Conservation (phyloP, 2,113 vertebrate genomes). For the Lycocorax pyrrhopterus region DNA sequence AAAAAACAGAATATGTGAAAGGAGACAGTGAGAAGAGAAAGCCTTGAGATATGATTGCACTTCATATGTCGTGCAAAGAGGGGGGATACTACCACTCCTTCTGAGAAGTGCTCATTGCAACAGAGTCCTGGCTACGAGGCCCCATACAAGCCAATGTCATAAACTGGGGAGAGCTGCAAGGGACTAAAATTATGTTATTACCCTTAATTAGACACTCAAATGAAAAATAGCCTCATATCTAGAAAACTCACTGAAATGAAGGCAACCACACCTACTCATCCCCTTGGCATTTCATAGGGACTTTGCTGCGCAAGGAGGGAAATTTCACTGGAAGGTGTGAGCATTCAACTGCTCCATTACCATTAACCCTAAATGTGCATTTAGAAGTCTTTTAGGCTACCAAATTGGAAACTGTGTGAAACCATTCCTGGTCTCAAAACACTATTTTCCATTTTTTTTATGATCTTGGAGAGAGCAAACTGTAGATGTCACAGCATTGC, state of each 20-base stretch:
- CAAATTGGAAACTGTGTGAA: not conserved
- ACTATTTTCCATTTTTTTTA: not conserved
- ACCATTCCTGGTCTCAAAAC: not conserved
- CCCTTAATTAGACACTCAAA: not conserved
- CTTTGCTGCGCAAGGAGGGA: not conserved
- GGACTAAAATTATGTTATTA: not conserved
- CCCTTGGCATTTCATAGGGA: not conserved
- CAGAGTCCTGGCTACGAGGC: not conserved
- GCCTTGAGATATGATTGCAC: not conserved
- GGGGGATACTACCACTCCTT: not conserved
- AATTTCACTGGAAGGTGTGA: not conserved
- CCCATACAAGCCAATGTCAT: not conserved
- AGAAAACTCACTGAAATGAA: not conserved
- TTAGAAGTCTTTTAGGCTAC: not conserved
- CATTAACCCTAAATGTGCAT: not conserved
- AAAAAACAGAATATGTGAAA: not conserved
- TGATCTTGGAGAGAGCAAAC: not conserved
- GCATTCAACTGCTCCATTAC: not conserved
- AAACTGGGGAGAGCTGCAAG: not conserved
- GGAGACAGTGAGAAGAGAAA: not conserved
- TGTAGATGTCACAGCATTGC: not conserved
- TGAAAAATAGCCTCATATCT: not conserved
- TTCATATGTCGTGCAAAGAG: not conserved
- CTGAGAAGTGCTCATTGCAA: not conserved
- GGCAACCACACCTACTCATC: not conserved